Conservation (phyloP, 1,140 invertebrate species). For the Polyergus mexicanus region DNA sequence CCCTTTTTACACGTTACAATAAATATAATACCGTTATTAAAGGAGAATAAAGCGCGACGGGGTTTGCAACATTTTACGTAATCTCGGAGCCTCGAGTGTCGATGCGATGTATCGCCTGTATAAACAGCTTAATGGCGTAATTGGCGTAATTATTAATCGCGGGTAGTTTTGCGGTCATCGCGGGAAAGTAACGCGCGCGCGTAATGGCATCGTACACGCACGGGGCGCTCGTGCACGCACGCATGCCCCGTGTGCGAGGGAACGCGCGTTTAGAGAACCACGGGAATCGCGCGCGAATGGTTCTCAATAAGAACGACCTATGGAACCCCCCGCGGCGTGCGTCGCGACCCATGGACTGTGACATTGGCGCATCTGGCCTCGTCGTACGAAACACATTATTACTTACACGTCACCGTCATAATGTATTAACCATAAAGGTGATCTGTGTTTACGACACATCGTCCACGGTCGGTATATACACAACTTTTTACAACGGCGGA, state of each 20-base stretch:
- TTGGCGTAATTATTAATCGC: slow-evolving; percentile 53
- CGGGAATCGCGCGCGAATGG: slow-evolving; percentile 1
- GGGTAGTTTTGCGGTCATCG: slow-evolving; percentile 45
- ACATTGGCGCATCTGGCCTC: slow-evolving; percentile 80
- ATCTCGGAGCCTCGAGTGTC: slow-evolving; percentile 11
- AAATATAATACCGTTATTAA: too few species aligned
- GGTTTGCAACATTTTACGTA: slow-evolving; percentile 21
- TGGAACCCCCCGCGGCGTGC: slow-evolving; percentile 61
- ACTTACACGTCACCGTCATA: slow-evolving; percentile 61
- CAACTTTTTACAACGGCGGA: slow-evolving; percentile 14
- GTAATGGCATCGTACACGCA: slow-evolving; percentile 57
- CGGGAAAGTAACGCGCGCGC: slow-evolving; percentile 57
- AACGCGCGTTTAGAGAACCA: not conserved
- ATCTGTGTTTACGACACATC: slow-evolving; percentile 61
- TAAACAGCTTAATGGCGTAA: slow-evolving; percentile 28
- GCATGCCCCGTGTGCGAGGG: not conserved
- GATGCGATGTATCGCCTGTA: not conserved
- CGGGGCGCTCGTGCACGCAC: not conserved
- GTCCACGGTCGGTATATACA: not conserved
- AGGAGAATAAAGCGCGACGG: not conserved
- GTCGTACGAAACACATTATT: slow-evolving; percentile 64
- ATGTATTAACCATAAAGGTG: slow-evolving; percentile 69
- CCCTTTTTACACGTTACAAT: too few species aligned
- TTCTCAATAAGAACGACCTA: slow-evolving; percentile 57
- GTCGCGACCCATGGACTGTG: slow-evolving; percentile 73